Evolutionary conservation across 1,140 invertebrate species (phyloP), one percentile per base, ranked within the genome.

Genomic region (Leguminivora glycinivorella): DNA sequence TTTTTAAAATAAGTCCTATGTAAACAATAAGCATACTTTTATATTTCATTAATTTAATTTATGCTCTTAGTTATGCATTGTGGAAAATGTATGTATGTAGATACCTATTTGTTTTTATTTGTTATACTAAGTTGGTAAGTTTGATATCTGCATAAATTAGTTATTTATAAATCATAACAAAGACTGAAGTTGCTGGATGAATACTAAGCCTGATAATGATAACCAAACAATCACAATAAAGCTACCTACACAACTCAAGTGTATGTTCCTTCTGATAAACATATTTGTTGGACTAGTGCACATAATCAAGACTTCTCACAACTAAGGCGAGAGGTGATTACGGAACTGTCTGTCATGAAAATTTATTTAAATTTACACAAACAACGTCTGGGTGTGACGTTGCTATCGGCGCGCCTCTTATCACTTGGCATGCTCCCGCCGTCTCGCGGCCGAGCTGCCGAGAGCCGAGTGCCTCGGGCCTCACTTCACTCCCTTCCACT

Each of bases 361-460:
- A 90, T 91, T 89, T 91, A 91, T 91, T 91, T 90, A 90, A 91
- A 91, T 91, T 90, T 86, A 91, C 89, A 89, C 89, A 91, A 91
- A 91, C 87, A 91, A 87, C 85, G 89, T 91, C 89, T 91, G 89
- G 89, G 87, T 83, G 87, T 91, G 87, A 89, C 89, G 89, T 89
- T 82, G 83, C 87, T 91, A 91, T 91, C 89, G 89, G 85, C 84
- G 84, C 89, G 85, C 84, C 83, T 89, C 87, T 91, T 91, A 89
- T 89, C 89, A 91, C 87, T 91, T 91, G 89, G 89, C 89, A 89
- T 83, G 89, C 85, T 89, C 84, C 83, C 85, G 87, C 82, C 79
- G 88, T 89, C 89, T 91, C 84, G 84, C 84, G 83, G 79, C 79
- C 80, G 72, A 76, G 81, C 75, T 52, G 82, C 26, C 68, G 68